Evolutionary conservation across 2,888 invertebrate species (phyloP).

Genomic region (Aspidiotus destructor): DNA sequence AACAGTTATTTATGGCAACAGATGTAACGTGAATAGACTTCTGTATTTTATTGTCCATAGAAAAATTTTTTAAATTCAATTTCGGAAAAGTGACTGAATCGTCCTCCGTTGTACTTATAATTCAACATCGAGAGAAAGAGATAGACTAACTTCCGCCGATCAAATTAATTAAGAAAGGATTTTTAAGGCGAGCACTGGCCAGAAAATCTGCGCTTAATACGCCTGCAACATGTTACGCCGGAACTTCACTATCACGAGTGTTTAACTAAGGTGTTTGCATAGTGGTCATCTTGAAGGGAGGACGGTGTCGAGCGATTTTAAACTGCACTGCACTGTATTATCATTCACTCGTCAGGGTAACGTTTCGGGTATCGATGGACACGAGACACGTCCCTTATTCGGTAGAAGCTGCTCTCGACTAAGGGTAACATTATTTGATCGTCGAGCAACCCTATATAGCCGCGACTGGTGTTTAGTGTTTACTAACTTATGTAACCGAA

Average conservation of each 20-base stretch:
- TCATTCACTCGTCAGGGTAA: conserved; percentile 21
- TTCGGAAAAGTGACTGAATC: not conserved
- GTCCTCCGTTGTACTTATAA: not conserved
- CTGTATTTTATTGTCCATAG: conserved; percentile 3
- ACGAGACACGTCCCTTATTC: conserved; percentile 7
- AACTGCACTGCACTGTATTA: not conserved
- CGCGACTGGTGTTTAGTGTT: conserved; percentile 20
- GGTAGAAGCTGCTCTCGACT: not conserved
- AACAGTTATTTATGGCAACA: not conserved
- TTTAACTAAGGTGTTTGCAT: conserved; percentile 30
- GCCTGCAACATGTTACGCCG: conserved; percentile 30
- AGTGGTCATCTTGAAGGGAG: conserved; percentile 28
- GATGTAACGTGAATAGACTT: not conserved
- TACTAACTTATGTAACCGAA: conserved; percentile 27
- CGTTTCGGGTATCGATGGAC: conserved; percentile 1
- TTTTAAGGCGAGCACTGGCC: not conserved
- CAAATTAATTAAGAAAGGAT: not conserved
- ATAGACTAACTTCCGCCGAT: not conserved
- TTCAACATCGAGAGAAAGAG: not conserved
- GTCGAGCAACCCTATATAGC: conserved; percentile 5
- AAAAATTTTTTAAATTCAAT: not conserved
- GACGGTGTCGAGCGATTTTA: conserved; percentile 3
- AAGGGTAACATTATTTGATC: conserved; percentile 24
- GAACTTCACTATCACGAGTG: conserved; percentile 23
- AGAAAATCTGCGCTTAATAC: conserved; percentile 16